phyloP scores from a whole-genome alignment of 2,113 vertebrate genomes.

The Rhodinocichla rosea region DNA sequence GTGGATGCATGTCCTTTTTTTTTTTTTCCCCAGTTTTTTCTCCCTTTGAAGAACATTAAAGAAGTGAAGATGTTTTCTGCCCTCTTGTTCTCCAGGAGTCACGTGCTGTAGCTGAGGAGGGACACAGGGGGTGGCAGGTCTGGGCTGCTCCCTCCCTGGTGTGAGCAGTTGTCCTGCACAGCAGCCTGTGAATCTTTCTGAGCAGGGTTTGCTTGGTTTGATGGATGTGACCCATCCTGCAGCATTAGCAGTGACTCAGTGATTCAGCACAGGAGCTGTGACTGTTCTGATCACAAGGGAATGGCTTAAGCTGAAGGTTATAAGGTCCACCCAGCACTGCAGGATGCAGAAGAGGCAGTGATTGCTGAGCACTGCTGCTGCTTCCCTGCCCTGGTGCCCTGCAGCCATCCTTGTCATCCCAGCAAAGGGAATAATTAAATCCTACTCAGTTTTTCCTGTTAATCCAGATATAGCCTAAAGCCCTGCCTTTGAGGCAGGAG shows the following conservation, averaged over 20 bases:
- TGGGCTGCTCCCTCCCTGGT: neutral
- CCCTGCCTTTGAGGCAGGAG: neutral
- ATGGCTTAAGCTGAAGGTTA: neutral
- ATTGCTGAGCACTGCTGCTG: neutral
- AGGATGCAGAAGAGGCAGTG: neutral
- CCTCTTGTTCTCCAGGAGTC: neutral
- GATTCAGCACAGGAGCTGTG: neutral
- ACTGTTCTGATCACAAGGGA: neutral
- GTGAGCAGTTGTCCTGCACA: neutral
- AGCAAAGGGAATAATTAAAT: constrained; percentile 12
- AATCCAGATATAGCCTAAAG: neutral
- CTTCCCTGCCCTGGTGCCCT: neutral
- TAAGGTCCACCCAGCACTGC: neutral
- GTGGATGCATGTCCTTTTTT: neutral
- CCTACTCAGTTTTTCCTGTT: neutral
- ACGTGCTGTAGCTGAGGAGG: neutral
- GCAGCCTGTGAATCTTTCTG: neutral
- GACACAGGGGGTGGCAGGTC: neutral
- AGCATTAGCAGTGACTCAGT: neutral
- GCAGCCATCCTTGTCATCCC: neutral
- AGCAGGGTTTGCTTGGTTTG: neutral
- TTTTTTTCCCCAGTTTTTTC: neutral
- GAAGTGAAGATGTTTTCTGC: neutral
- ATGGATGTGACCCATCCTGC: neutral
- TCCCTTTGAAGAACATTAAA: neutral